Percentiles rank a stretch among this genome's conserved stretches.
Conservation (phyloP, 2,888 invertebrate genomes). For the Epistrophe grossulariae region DNA sequence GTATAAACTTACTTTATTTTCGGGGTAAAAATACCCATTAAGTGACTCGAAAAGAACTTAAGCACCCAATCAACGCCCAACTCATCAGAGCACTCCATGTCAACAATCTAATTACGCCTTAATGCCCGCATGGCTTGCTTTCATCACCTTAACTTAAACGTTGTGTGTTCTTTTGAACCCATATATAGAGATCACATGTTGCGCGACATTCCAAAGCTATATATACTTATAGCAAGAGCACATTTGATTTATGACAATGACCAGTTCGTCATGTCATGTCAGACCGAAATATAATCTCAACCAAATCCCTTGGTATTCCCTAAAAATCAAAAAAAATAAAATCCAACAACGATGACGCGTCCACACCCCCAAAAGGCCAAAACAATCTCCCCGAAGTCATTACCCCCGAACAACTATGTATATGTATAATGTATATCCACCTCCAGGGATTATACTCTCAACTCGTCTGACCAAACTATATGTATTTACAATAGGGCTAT, state of each 20-base stretch:
- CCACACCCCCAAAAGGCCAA: slow-evolving; percentile 42
- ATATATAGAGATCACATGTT: slow-evolving; percentile 52
- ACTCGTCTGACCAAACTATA: slow-evolving; percentile 60
- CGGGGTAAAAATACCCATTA: not conserved
- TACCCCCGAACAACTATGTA: slow-evolving; percentile 31
- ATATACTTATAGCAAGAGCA: not conserved
- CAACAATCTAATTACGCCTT: slow-evolving; percentile 56
- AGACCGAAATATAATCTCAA: slow-evolving; percentile 66
- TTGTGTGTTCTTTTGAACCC: not conserved
- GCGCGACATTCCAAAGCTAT: slow-evolving; percentile 1
- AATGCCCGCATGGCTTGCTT: slow-evolving; percentile 39
- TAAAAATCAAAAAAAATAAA: slow-evolving; percentile 33
- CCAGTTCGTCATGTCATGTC: slow-evolving; percentile 70
- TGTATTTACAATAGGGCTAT: slow-evolving; percentile 43
- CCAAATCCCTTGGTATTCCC: slow-evolving; percentile 58
- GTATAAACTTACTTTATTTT: not conserved
- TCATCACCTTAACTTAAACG: slow-evolving; percentile 43
- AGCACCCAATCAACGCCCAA: slow-evolving; percentile 41
- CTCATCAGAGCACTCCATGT: slow-evolving; percentile 42
- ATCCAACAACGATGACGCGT: slow-evolving; percentile 4
- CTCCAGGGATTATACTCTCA: slow-evolving; percentile 51
- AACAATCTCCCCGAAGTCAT: slow-evolving; percentile 72
- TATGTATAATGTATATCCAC: not conserved
- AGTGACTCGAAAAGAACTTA: not conserved
- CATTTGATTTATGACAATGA: slow-evolving; percentile 71